phyloP scores from a whole-genome alignment of 2,113 vertebrate genomes.

The Gymnobelideus leadbeateri region DNA sequence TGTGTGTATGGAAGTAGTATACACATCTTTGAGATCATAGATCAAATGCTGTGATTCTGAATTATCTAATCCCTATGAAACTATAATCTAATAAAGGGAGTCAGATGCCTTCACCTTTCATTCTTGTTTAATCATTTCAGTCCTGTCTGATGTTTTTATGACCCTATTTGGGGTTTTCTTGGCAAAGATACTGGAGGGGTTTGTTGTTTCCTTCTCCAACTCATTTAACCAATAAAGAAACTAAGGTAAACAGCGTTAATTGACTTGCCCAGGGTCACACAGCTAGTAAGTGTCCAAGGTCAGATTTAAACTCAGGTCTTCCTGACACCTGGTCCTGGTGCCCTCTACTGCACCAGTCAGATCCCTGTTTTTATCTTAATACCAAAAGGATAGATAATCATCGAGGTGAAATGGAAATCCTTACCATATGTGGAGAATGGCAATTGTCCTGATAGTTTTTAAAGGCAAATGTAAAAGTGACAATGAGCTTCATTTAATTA shows the following conservation, averaged over 20 bases:
- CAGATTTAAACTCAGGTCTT: background rate
- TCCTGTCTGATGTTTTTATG: background rate
- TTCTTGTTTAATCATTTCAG: background rate
- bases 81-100: background rate
- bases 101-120: background rate
- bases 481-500: background rate
- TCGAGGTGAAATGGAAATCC: background rate
- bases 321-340: background rate
- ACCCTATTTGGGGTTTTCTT: background rate
- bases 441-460: background rate
- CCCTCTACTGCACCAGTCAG: background rate
- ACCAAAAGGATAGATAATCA: background rate
- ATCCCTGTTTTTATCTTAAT: background rate
- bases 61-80: background rate
- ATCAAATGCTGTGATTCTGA: background rate
- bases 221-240: too few relatives aligned
- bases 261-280: background rate
- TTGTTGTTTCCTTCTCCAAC: background rate
- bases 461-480: background rate
- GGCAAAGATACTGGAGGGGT: background rate
- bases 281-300: background rate
- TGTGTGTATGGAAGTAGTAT: background rate
- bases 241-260: background rate
- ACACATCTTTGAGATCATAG: background rate
- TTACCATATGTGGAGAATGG: background rate